Percentiles rank a stretch among this genome's conserved stretches.
Evolutionary conservation across 2,113 vertebrate genomes (phyloP).

Genomic region (Eptesicus fuscus): DNA sequence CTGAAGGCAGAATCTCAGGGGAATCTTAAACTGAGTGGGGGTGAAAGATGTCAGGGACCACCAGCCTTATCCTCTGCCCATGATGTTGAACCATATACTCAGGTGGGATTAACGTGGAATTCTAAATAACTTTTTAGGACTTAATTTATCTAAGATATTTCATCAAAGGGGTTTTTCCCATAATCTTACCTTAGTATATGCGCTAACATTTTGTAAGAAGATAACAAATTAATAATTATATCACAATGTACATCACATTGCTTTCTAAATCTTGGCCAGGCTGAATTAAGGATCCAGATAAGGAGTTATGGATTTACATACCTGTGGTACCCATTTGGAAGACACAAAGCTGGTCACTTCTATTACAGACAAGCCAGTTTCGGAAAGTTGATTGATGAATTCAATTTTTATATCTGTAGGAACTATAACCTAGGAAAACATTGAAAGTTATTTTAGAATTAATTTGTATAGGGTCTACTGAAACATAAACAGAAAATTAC

Average conservation of each 20-base stretch:
- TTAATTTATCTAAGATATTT: background rate
- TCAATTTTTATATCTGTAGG: conserved; percentile 93
- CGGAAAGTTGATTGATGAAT: conserved; percentile 93
- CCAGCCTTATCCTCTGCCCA: background rate
- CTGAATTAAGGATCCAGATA: background rate
- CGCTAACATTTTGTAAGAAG: background rate
- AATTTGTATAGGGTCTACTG: background rate
- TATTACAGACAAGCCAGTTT: conserved; percentile 91
- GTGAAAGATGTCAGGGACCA: background rate
- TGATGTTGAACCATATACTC: background rate
- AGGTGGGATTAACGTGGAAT: background rate
- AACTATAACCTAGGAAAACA: conserved; percentile 87
- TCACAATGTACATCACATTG: background rate
- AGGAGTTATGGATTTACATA: conserved; percentile 75
- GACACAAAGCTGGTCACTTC: conserved; percentile 98
- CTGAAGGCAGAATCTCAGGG: background rate
- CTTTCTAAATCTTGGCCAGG: background rate
- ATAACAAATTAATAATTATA: background rate
- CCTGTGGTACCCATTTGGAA: conserved; percentile 96
- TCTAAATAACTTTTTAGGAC: background rate
- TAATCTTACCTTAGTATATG: background rate
- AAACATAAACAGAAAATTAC: conserved; percentile 37
- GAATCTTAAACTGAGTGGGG: background rate
- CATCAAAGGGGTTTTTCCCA: background rate
- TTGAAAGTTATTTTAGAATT: conserved; percentile 23